Percentiles rank a stretch among this genome's conserved stretches.
phyloP scores from a whole-genome alignment of 2,888 invertebrate species.

The Drosophila hamatofila region DNA sequence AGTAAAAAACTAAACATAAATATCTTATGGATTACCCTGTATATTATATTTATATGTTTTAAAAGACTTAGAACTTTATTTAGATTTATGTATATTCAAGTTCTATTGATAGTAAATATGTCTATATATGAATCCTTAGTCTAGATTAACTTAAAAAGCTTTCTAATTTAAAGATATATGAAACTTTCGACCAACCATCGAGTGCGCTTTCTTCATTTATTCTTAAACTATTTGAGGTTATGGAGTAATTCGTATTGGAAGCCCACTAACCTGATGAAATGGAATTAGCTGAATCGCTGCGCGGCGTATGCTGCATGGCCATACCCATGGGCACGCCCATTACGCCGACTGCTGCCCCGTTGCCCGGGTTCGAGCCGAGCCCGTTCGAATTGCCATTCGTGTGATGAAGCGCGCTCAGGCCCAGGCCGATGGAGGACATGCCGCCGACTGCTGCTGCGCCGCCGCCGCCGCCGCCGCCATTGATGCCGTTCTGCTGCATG shows the following conservation, averaged over 20 bases:
- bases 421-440: constrained; percentile 39
- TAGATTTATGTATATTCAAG: no score
- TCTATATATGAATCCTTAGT: no score
- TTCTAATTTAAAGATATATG: no score
- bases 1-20: background rate
- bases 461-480: constrained; percentile 1
- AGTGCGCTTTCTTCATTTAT: background rate
- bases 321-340: constrained; percentile 59
- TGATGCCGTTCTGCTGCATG: constrained; percentile 64
- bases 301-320: constrained; percentile 83
- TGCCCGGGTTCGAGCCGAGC: constrained; percentile 23
- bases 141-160: no score
- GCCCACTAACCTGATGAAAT: constrained; percentile 85
- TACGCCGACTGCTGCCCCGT: constrained; percentile 13
- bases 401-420: constrained; percentile 57
- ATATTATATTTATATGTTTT: no score
- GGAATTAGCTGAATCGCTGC: constrained; percentile 85
- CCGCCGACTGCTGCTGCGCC: background rate
- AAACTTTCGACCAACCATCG: constrained; percentile 4
- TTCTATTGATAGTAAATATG: no score
- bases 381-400: constrained; percentile 69
- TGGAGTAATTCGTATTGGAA: background rate
- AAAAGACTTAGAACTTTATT: no score
- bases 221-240: background rate
- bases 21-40: background rate